phyloP scores from a whole-genome alignment of 2,797 vertebrate genomes.

The Odontamblyopus lacepedii region DNA sequence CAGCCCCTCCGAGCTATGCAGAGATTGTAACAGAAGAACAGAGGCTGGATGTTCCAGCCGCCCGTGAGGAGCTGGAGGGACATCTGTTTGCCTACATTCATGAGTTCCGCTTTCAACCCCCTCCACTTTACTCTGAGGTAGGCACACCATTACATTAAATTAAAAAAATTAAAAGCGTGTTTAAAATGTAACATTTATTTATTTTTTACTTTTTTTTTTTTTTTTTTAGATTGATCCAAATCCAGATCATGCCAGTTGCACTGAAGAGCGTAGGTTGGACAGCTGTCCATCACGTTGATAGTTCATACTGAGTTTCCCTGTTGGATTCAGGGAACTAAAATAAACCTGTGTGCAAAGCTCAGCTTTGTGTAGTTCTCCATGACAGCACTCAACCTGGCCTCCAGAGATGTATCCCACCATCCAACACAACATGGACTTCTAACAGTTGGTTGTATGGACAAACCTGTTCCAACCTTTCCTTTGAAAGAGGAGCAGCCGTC shows the following conservation, averaged over 20 bases:
- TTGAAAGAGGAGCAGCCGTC: constrained; percentile 58
- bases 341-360: constrained; percentile 57
- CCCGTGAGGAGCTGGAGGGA: constrained; percentile 89
- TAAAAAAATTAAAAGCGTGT: background rate
- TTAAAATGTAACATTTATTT: constrained; percentile 18
- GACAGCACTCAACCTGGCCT: constrained; percentile 62
- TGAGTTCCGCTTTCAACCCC: constrained; percentile 97
- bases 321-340: constrained; percentile 54
- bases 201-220: background rate
- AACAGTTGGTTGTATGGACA: constrained; percentile 48
- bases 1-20: constrained; percentile 98
- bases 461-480: constrained; percentile 52
- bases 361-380: constrained; percentile 70
- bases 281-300: constrained; percentile 94
- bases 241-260: constrained; percentile 84
- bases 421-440: constrained; percentile 56
- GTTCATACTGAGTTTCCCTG: constrained; percentile 39
- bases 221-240: constrained; percentile 90
- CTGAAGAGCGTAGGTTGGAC: constrained; percentile 83
- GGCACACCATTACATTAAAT: constrained; percentile 31
- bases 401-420: constrained; percentile 66
- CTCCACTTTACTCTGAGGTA: constrained; percentile 97
- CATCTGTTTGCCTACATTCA: constrained; percentile 97
- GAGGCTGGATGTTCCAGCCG: constrained; percentile 82
- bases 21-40: constrained; percentile 95